Evolutionary conservation across 1,140 invertebrate genomes (phyloP), one percentile per base, ranked within the genome.

Genomic region (Drosophila funebris): DNA sequence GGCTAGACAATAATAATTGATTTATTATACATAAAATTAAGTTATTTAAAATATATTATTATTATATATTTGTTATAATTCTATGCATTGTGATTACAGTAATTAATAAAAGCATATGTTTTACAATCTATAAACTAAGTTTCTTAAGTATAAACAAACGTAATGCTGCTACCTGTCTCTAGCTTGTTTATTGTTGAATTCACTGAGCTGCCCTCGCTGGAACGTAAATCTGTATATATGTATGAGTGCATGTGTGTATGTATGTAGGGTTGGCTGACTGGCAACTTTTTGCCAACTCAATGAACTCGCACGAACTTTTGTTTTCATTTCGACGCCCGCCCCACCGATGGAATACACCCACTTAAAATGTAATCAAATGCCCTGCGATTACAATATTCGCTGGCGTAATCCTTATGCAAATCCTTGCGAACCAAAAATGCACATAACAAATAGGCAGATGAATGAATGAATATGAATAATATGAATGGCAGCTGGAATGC

Each of bases 271-370:
- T 63, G 60, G 39, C 39, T 69, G 80, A 79, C 75, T 82, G 69
- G 79, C 78, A 81, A 80, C 37, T 81, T 82, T 77, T 68, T 48
- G 74, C 53, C 62, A 85, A 87, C 83, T 88, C 73, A 83, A 88
- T 88, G 83, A 88, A 87, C 83, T 78, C 79, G 83, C 84, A 78
- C 79, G 76, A 87, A 89, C 83, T 88, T 88, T 88, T 88, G 76
- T 77, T 88, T 88, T 88, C 76, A 62, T 83, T 87, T 78, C 52
- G 20, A 68, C 33, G 63, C 53, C 50, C 16, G 41, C 16, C 24
- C 29, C 18, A 44, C 18, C 36, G 13, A 16, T 29, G 6, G 8
- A 33, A 56, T 20, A 22, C 48, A 22, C 50, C 46, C 58, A 43
- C 29, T 48, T 37, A 33, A 60, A 37, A 39, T 31, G 37, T 67